A percentile compares a stretch with the other conserved stretches of the same genome.
Conservation (phyloP, 2,113 vertebrate species). For the Notarius quadriscutis region DNA sequence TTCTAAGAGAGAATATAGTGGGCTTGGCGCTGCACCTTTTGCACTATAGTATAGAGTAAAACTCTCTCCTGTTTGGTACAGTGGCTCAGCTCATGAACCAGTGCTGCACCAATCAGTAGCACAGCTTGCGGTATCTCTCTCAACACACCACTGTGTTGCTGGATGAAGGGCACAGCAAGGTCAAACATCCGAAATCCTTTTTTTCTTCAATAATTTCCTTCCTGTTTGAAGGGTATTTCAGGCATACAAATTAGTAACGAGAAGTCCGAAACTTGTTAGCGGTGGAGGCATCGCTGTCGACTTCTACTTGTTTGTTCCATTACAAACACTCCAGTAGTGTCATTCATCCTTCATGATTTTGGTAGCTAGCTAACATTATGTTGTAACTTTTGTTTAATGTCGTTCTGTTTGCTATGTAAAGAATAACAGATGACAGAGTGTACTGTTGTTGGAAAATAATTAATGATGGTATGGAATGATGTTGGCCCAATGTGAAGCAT, state of each 20-base stretch:
- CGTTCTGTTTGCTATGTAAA: background rate
- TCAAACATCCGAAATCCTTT: background rate
- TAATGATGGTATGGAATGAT: background rate
- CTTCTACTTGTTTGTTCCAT: no score
- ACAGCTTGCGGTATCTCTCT: background rate
- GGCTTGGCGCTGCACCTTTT: background rate
- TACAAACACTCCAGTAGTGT: no score
- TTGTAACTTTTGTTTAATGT: background rate
- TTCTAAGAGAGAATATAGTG: background rate
- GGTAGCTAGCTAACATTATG: background rate
- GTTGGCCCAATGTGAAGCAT: background rate
- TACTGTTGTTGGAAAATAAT: no score
- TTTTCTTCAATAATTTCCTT: no score
- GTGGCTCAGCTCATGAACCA: slow-evolving; percentile 28
- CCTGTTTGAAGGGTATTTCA: no score
- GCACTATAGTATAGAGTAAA: background rate
- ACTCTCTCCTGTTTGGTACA: background rate
- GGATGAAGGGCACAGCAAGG: background rate
- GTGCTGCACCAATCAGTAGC: slow-evolving; percentile 1
- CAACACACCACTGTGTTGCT: background rate
- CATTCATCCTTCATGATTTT: background rate
- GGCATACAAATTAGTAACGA: no score
- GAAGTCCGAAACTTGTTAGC: no score
- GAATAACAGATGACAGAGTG: background rate
- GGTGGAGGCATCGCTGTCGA: no score